phyloP scores from a whole-genome alignment of 1,140 invertebrate species.

The Antheraea pernyi region DNA sequence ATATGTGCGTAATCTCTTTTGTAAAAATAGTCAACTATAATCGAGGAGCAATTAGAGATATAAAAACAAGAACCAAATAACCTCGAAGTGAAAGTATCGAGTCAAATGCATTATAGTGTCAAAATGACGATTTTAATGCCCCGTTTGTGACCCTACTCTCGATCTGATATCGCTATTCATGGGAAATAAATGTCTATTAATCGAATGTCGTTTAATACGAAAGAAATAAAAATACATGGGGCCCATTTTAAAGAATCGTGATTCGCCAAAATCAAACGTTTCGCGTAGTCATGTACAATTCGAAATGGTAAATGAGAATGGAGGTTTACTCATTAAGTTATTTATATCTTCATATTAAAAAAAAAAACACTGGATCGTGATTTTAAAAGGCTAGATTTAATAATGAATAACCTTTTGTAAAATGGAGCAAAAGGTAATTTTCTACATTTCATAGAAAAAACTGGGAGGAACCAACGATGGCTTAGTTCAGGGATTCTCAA shows the following conservation, averaged over 20 bases:
- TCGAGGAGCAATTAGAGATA: no score
- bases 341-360: no score
- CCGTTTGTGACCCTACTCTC: slow-evolving; percentile 44
- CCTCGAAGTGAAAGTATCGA: slow-evolving; percentile 31
- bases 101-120: slow-evolving; percentile 38
- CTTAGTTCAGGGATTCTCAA: no score
- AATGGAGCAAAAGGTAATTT: no score
- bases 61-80: no score
- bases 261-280: slow-evolving; percentile 22
- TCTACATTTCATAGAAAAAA: no score
- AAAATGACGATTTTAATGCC: slow-evolving; percentile 39
- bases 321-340: neutral
- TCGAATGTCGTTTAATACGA: slow-evolving; percentile 8
- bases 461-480: no score
- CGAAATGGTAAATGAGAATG: neutral
- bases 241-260: slow-evolving; percentile 21
- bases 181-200: slow-evolving; percentile 36
- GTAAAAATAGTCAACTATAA: no score
- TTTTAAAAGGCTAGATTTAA: no score
- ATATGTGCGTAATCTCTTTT: no score
- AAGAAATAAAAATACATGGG: slow-evolving; percentile 12
- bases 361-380: no score
- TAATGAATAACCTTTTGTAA: no score
- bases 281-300: slow-evolving; percentile 8
- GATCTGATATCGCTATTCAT: slow-evolving; percentile 53